Conservation (phyloP, 2,888 invertebrate genomes). For the Troides oblongomaculatus region DNA sequence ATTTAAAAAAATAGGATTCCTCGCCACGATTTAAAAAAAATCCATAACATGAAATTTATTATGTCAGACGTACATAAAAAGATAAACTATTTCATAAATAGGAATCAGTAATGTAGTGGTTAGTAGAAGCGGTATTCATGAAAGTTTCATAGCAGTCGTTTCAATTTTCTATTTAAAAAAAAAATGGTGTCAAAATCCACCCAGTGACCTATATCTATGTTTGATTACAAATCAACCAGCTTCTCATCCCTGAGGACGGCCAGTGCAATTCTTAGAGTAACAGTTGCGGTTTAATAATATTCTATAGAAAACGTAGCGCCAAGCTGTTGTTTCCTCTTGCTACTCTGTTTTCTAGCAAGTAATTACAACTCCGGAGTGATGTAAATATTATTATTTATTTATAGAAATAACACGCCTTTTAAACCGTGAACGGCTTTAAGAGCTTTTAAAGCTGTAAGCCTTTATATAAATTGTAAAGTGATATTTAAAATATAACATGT, state of each 20-base stretch:
- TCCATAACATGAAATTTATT: no score
- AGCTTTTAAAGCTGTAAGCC: background rate
- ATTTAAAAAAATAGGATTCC: background rate
- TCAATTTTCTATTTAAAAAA: background rate
- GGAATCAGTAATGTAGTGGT: background rate
- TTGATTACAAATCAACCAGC: slow-evolving; percentile 1
- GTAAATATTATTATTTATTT: background rate
- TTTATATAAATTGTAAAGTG: background rate
- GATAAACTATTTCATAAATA: background rate
- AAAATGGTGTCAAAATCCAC: background rate
- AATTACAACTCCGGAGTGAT: background rate
- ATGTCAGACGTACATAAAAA: background rate
- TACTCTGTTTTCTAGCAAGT: slow-evolving; percentile 1
- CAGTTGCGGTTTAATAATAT: background rate
- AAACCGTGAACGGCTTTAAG: background rate
- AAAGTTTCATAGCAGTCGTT: background rate
- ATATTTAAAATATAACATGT: background rate
- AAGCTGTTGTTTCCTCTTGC: background rate
- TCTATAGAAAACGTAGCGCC: background rate
- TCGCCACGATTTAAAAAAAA: no score
- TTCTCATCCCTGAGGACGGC: background rate
- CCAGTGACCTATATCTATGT: background rate
- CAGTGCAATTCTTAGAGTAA: background rate
- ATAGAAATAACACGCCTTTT: background rate
- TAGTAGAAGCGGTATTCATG: background rate